Percentiles rank a stretch among this genome's conserved stretches.
Conservation (phyloP, 2,113 vertebrate species). For the Urocitellus parryii region DNA sequence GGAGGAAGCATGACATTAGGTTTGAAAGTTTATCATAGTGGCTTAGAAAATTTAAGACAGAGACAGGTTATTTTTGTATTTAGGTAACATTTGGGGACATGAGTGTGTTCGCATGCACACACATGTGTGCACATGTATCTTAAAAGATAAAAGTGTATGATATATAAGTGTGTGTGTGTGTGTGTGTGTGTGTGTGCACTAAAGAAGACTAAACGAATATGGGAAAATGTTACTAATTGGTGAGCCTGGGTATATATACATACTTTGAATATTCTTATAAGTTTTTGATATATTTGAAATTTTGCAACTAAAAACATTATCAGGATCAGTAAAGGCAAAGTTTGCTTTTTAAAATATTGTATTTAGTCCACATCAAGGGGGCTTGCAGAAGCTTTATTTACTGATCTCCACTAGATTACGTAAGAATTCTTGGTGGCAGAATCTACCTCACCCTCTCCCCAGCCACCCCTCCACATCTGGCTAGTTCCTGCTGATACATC, state of each 20-base stretch:
- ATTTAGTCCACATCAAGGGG: not conserved
- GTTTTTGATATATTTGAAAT: not conserved
- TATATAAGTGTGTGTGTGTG: not conserved
- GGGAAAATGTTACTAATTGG: not conserved
- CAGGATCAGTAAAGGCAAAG: not conserved
- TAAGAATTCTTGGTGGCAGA: not conserved
- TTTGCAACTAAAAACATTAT: not conserved
- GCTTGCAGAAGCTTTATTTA: not conserved
- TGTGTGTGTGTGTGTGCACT: too few relatives aligned
- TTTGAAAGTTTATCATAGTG: not conserved
- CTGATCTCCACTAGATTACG: not conserved
- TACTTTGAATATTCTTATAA: not conserved
- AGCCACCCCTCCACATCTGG: not conserved
- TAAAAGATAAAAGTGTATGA: not conserved
- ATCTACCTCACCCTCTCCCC: accelerated
- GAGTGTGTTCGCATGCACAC: too few relatives aligned
- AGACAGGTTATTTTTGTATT: not conserved
- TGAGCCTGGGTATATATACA: not conserved
- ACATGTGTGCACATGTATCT: not conserved
- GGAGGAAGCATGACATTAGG: not conserved
- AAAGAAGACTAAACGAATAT: not conserved
- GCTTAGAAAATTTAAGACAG: not conserved
- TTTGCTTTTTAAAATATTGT: not conserved
- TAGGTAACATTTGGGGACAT: not conserved
- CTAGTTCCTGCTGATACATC: not conserved